A percentile compares a stretch with the other conserved stretches of the same genome.
These are phyloP conservation scores for Tricholaema leucomelas DNA, from an alignment of 2,113 vertebrate species.

Conservation along the genomic window DNA sequence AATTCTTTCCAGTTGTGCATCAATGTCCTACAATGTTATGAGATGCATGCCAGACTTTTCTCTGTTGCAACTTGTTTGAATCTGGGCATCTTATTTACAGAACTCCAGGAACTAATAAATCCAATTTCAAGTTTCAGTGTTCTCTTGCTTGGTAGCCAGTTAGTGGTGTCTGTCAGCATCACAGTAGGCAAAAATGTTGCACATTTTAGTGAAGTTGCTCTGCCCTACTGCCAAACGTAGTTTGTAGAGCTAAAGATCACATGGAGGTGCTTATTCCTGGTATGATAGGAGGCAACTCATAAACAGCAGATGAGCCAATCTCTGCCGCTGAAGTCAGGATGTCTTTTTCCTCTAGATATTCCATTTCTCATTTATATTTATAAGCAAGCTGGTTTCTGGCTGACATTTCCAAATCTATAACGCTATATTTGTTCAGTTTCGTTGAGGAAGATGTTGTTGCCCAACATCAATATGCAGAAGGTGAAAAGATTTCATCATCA, in stretches of 20 bases:
- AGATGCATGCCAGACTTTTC: neutral
- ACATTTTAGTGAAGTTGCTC: neutral
- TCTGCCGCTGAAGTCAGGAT: neutral
- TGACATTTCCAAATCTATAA: neutral
- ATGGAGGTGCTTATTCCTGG: neutral
- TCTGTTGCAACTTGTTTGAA: neutral
- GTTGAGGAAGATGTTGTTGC: neutral
- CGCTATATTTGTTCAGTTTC: neutral
- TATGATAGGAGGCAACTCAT: neutral
- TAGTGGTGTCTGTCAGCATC: neutral
- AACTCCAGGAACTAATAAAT: neutral
- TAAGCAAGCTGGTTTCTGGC: neutral
- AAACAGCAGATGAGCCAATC: neutral
- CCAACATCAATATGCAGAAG: neutral
- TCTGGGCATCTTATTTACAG: neutral
- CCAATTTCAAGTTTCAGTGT: neutral
- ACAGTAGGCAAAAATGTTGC: neutral
- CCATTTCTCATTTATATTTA: neutral
- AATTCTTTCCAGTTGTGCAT: too few species aligned
- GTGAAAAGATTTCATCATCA: neutral
- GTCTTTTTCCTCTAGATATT: neutral
- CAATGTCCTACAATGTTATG: neutral
- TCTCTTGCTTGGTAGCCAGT: neutral
- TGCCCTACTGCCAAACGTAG: neutral
- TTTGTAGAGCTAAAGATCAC: neutral